These are phyloP conservation scores for Platynereis dumerilii DNA, from an alignment of 2,888 invertebrate genomes.

Conservation along the genomic window DNA sequence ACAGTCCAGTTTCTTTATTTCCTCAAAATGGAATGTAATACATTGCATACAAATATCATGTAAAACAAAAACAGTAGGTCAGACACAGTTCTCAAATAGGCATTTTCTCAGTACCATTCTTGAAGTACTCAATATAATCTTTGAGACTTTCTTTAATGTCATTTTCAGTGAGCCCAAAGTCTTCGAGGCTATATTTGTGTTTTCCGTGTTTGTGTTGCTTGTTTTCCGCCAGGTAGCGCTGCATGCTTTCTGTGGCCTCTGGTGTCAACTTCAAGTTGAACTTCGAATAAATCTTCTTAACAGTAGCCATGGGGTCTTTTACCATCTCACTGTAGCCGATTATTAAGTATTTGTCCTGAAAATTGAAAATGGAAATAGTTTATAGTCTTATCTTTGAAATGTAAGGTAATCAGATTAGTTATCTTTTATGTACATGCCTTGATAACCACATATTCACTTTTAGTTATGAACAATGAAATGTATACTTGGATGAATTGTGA, in stretches of 20 bases:
- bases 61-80: no score
- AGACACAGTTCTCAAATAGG: no score
- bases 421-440: no score
- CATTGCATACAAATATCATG: no score
- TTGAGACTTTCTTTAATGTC: background rate
- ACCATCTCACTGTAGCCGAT: background rate
- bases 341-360: background rate
- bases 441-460: no score
- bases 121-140: background rate
- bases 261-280: background rate
- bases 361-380: no score
- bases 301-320: background rate
- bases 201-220: constrained; percentile 4
- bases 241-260: background rate
- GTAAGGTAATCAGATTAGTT: no score
- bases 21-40: no score
- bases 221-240: background rate
- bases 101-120: background rate
- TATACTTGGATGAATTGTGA: no score
- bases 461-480: no score
- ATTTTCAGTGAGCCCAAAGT: background rate
- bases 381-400: no score
- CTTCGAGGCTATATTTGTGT: background rate
- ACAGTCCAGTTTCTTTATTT: no score
- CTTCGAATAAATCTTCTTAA: background rate